Percentiles rank a stretch among this genome's conserved stretches.
These are phyloP conservation scores for Acrobasis consociella DNA, from an alignment of 2,888 invertebrate species.

Conservation along the genomic window DNA sequence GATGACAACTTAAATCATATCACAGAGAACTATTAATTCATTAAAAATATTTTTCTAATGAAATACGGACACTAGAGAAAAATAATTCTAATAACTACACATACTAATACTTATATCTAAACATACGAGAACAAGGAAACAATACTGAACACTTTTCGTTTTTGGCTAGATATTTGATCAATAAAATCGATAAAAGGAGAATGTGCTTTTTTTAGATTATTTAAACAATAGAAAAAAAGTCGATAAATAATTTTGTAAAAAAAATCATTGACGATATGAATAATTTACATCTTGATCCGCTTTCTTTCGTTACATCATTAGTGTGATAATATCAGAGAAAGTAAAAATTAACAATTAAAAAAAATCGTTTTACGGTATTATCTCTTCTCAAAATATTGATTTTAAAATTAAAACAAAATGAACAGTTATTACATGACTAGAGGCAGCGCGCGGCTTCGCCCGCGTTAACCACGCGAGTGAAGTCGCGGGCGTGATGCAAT, in stretches of 20 bases:
- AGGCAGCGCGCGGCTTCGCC: too few species aligned
- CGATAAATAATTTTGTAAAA: constrained; percentile 18
- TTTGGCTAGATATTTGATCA: constrained; percentile 56
- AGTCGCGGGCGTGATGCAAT: too few species aligned
- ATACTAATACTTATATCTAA: constrained; percentile 35
- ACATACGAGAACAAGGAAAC: constrained; percentile 42
- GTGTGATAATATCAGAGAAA: too few species aligned
- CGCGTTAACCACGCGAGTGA: too few species aligned
- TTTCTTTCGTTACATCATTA: constrained; percentile 24
- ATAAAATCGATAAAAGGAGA: constrained; percentile 33
- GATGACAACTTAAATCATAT: constrained; percentile 66
- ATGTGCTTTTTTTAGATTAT: background rate
- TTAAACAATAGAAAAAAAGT: background rate
- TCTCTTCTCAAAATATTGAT: too few species aligned
- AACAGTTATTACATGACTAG: too few species aligned
- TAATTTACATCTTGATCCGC: background rate
- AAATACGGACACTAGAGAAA: constrained; percentile 23
- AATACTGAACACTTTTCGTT: constrained; percentile 64
- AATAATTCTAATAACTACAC: constrained; percentile 31
- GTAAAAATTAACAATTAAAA: too few species aligned
- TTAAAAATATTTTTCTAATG: constrained; percentile 47
- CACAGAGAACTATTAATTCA: constrained; percentile 66
- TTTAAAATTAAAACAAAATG: too few species aligned
- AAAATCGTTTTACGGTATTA: too few species aligned
- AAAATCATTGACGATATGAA: constrained; percentile 14